These are phyloP conservation scores for Agonopterix subpropinquella DNA, from an alignment of 2,888 invertebrate genomes.

Conservation along the genomic window DNA sequence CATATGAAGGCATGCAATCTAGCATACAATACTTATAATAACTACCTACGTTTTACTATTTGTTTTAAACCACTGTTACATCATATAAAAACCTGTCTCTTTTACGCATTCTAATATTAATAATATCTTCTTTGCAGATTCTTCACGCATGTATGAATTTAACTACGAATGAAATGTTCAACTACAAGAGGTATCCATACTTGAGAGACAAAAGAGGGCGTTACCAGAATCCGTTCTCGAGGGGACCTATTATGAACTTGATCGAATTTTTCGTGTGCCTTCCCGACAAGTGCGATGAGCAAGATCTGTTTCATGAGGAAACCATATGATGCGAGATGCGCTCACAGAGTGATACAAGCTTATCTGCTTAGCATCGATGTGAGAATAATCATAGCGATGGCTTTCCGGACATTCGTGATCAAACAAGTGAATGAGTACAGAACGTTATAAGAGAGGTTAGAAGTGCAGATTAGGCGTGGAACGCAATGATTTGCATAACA, in stretches of 20 bases:
- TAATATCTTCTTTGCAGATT: slow-evolving; percentile 75
- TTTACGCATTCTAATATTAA: slow-evolving; percentile 2
- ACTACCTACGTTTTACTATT: too few relatives aligned
- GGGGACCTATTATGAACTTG: slow-evolving; percentile 89
- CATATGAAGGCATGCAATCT: too few relatives aligned
- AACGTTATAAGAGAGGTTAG: too few relatives aligned
- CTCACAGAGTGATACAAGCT: slow-evolving; percentile 15
- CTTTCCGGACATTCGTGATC: too few relatives aligned
- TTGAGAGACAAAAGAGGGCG: slow-evolving; percentile 90
- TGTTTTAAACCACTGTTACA: neutral
- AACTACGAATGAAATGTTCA: slow-evolving; percentile 96
- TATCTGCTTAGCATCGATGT: slow-evolving; percentile 6
- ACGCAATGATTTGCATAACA: too few relatives aligned
- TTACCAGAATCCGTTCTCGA: slow-evolving; percentile 94
- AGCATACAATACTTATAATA: too few relatives aligned
- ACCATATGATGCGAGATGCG: slow-evolving; percentile 55
- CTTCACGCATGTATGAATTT: slow-evolving; percentile 94
- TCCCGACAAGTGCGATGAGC: slow-evolving; percentile 86
- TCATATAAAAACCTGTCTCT: neutral
- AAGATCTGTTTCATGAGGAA: slow-evolving; percentile 81
- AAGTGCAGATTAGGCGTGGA: too few relatives aligned
- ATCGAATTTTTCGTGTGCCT: slow-evolving; percentile 93
- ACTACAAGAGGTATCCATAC: slow-evolving; percentile 93
- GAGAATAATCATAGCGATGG: too few relatives aligned
- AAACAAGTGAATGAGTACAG: too few relatives aligned